Base-by-base conservation (phyloP, 2,888 invertebrate species). In the Sesia apiformis region DNA sequence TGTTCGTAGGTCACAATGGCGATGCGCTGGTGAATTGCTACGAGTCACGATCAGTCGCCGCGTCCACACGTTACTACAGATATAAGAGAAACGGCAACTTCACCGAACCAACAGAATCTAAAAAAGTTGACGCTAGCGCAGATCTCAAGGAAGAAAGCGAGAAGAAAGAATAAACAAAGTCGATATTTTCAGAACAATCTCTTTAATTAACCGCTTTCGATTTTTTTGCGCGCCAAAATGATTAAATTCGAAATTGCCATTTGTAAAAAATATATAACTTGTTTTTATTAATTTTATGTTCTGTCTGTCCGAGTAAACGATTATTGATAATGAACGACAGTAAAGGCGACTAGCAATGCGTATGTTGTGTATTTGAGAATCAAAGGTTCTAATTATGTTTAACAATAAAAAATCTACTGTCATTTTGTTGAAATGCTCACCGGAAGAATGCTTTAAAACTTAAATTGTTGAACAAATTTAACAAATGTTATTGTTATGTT, bases 1-100 rank as follows among this genome's bases (percentile, higher is more conserved):
- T 49, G 5, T 38, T 39, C 4, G n/a, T 49, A 64, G 96, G 95
- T 56, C 90, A 84, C 56, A 81, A 86, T 49, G 92, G 92, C 38
- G 92, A 92, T 69, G 92, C 92, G 1, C 76, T 92, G 7, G 81
- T 91, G 57, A 91, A 90, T 69, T 92, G 92, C 69, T 91, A 91
- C 63, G 83, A 86, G 57, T 68, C 79, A 4, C 72, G 79, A 39
- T 86, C 89, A 4, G 86, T 79, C 40, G 82, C 79, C 2, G 88
- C 81, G 0, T 69, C 76, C 23, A 72, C 78, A 3, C 81, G 85
- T 38, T 82, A 83, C 76, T 84, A 84, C 72, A 73, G 90, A 55
- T 89, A 65, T 71, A 89, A 89, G 66, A 80, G 88, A 5, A 79
- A 88, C 60, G 87, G 86, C 8, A 78, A 82, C 63, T 8, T 52